phyloP scores from a whole-genome alignment of 2,113 vertebrate species.

The Albula goreensis region DNA sequence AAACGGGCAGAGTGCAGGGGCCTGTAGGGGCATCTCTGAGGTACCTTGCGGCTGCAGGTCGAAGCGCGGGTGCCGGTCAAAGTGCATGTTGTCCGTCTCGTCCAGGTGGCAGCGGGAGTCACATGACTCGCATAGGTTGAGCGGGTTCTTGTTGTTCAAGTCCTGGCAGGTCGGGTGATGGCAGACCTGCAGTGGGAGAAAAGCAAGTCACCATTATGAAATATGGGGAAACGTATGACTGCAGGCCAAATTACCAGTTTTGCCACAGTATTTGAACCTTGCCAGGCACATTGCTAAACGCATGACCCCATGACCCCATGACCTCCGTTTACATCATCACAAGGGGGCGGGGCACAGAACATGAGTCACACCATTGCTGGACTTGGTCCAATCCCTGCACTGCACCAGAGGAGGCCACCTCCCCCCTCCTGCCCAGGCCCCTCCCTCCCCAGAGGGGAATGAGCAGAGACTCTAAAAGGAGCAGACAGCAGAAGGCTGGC shows the following conservation, averaged over 20 bases:
- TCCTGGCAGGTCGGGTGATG: slow-evolving; percentile 85
- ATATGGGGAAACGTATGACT: too few relatives aligned
- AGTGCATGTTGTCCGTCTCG: slow-evolving; percentile 77
- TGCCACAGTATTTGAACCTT: too few relatives aligned
- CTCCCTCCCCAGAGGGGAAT: neutral
- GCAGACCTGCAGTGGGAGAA: slow-evolving; percentile 78
- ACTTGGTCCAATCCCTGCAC: neutral
- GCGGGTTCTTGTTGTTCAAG: slow-evolving; percentile 77
- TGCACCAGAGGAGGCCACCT: neutral
- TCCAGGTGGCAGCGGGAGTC: slow-evolving; percentile 78
- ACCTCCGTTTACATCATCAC: slow-evolving; percentile 53
- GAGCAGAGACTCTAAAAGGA: slow-evolving; percentile 1
- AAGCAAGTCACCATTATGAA: too few relatives aligned
- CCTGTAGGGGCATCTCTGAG: neutral
- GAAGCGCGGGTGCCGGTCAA: slow-evolving; percentile 84
- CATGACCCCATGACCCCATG: too few relatives aligned
- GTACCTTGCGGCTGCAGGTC: slow-evolving; percentile 85
- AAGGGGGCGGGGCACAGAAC: neutral
- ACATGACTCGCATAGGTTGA: slow-evolving; percentile 85
- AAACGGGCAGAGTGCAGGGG: too few relatives aligned
- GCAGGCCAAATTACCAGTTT: too few relatives aligned
- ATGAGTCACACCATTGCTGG: slow-evolving; percentile 23
- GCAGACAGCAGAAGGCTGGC: slow-evolving; percentile 57
- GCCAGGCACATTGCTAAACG: too few relatives aligned
- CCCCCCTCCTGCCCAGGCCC: neutral